A percentile compares a stretch with the other conserved stretches of the same genome.
phyloP scores from a whole-genome alignment of 2,888 invertebrate genomes.

The Sphinx pinastri region DNA sequence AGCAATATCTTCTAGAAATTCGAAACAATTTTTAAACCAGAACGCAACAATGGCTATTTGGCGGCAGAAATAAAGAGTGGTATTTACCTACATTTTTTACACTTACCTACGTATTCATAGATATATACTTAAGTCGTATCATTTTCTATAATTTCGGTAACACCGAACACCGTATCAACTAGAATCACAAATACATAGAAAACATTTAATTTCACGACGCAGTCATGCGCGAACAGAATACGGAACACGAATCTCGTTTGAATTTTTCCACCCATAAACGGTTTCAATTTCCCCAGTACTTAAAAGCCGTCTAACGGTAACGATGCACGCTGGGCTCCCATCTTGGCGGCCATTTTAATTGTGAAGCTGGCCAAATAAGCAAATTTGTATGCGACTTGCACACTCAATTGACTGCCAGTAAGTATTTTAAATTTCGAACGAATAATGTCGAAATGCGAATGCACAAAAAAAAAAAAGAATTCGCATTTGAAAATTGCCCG shows the following conservation, averaged over 20 bases:
- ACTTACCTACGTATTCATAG: no score
- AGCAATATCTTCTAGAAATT: no score
- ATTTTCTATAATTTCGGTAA: no score
- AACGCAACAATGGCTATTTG: no score
- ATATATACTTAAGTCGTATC: no score
- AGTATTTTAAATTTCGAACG: constrained; percentile 38
- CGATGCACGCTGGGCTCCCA: constrained; percentile 46
- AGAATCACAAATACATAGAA: neutral
- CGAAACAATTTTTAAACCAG: no score
- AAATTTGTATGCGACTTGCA: constrained; percentile 53
- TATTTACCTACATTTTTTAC: no score
- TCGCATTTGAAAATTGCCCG: constrained; percentile 11
- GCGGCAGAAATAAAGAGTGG: no score
- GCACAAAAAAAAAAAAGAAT: constrained; percentile 27
- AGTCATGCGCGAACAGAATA: constrained; percentile 43
- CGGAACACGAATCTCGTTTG: constrained; percentile 48
- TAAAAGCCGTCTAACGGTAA: constrained; percentile 50
- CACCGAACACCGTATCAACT: no score
- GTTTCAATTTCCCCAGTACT: constrained; percentile 54
- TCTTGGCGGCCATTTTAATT: constrained; percentile 52
- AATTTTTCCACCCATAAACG: constrained; percentile 55
- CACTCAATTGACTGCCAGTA: constrained; percentile 34
- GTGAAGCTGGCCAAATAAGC: constrained; percentile 50
- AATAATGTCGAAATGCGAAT: constrained; percentile 32
- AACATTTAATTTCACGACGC: constrained; percentile 45